Conservation (phyloP, 1,140 invertebrate species). For the Elymnias hypermnestra region DNA sequence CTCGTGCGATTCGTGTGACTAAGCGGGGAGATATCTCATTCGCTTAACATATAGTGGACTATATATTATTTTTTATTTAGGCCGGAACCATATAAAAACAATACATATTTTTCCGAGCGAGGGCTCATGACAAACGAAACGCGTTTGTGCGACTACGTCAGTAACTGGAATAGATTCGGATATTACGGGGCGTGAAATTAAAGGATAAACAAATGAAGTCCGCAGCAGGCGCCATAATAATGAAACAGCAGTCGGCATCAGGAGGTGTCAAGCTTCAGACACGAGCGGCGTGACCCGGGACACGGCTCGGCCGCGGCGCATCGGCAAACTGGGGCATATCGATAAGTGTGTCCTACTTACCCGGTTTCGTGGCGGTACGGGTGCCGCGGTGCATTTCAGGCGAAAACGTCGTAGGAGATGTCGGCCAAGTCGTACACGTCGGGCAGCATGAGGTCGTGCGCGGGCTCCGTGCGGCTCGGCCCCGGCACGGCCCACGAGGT, state of each 20-base stretch:
- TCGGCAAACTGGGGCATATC: slow-evolving; percentile 63
- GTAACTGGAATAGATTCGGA: slow-evolving; percentile 67
- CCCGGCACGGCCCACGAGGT: slow-evolving; percentile 84
- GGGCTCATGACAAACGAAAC: slow-evolving; percentile 52
- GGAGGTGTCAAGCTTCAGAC: slow-evolving; percentile 63
- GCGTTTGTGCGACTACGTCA: slow-evolving; percentile 58
- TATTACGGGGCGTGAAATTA: slow-evolving; percentile 63
- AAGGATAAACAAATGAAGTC: slow-evolving; percentile 74
- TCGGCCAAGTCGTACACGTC: slow-evolving; percentile 61
- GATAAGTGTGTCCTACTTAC: slow-evolving; percentile 65
- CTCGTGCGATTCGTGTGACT: slow-evolving; percentile 5
- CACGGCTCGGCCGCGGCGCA: slow-evolving; percentile 43
- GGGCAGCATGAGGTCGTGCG: slow-evolving; percentile 68
- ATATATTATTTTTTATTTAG: slow-evolving; percentile 7
- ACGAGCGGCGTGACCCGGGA: slow-evolving; percentile 58
- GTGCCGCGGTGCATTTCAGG: slow-evolving; percentile 42
- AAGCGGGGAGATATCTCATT: slow-evolving; percentile 2
- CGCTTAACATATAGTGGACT: not conserved
- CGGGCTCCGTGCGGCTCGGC: slow-evolving; percentile 70
- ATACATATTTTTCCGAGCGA: slow-evolving; percentile 29
- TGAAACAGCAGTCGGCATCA: slow-evolving; percentile 64
- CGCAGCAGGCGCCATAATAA: slow-evolving; percentile 61
- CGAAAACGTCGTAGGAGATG: slow-evolving; percentile 41
- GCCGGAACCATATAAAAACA: slow-evolving; percentile 22
- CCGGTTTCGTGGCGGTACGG: slow-evolving; percentile 36